Conservation (phyloP, 2,888 invertebrate genomes). For the Lithophane leautieri region DNA sequence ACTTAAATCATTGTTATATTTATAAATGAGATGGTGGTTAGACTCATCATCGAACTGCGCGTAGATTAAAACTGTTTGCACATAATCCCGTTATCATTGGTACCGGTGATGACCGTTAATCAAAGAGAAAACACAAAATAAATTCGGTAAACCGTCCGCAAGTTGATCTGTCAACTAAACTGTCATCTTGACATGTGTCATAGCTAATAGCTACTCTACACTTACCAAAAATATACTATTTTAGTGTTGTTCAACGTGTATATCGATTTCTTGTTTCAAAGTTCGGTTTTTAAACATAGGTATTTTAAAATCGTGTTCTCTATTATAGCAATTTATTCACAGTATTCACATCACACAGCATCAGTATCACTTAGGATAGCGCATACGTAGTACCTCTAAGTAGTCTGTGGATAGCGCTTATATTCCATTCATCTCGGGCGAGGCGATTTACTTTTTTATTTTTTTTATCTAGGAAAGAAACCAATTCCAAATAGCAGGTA, state of each 20-base stretch:
- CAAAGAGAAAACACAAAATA: constrained; percentile 59
- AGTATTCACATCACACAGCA: constrained; percentile 33
- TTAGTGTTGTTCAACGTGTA: constrained; percentile 28
- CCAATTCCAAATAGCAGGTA: constrained; percentile 30
- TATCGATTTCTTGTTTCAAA: background rate
- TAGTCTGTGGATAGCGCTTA: constrained; percentile 25
- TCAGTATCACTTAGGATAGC: constrained; percentile 34
- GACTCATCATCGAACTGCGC: constrained; percentile 28
- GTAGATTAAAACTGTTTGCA: constrained; percentile 46
- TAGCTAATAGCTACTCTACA: background rate
- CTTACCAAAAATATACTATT: background rate
- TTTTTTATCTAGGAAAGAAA: constrained; percentile 4
- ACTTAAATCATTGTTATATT: constrained; percentile 44
- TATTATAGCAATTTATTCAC: constrained; percentile 7
- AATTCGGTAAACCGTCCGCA: constrained; percentile 4
- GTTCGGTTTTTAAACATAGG: constrained; percentile 37
- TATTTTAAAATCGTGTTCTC: background rate
- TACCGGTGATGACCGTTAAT: constrained; percentile 58
- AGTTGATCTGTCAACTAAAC: constrained; percentile 35
- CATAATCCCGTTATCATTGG: constrained; percentile 56
- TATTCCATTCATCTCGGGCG: constrained; percentile 13
- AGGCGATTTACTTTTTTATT: constrained; percentile 17
- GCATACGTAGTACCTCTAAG: too few relatives aligned
- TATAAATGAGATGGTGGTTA: constrained; percentile 19
- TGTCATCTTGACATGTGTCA: constrained; percentile 30